phyloP scores from a whole-genome alignment of 2,888 invertebrate species.

The Lagria hirta region DNA sequence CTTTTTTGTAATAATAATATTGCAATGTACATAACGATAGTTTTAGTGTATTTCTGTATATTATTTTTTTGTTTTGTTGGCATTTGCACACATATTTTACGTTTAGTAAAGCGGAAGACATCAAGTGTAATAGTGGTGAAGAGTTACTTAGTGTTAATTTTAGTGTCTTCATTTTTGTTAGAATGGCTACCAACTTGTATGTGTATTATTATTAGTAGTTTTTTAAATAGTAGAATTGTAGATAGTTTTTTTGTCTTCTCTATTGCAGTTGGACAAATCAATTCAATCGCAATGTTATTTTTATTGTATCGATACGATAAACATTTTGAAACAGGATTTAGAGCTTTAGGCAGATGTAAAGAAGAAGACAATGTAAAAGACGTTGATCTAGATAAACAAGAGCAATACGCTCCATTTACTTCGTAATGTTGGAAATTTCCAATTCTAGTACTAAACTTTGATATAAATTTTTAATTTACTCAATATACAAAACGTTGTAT shows the following conservation, averaged over 20 bases:
- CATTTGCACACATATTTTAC: slow-evolving; percentile 9
- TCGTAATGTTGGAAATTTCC: too few relatives aligned
- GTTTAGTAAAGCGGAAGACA: slow-evolving; percentile 7
- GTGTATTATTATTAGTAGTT: slow-evolving; percentile 8
- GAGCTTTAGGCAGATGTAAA: slow-evolving; percentile 4
- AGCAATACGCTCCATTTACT: too few relatives aligned
- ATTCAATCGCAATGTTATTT: slow-evolving; percentile 7
- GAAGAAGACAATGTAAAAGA: too few relatives aligned
- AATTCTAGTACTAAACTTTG: too few relatives aligned
- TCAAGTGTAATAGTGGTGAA: not conserved
- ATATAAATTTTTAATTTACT: too few relatives aligned
- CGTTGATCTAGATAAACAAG: not conserved
- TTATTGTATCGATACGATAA: slow-evolving; percentile 8
- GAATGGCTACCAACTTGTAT: slow-evolving; percentile 7
- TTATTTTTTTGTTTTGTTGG: slow-evolving; percentile 8
- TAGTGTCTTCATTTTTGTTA: too few relatives aligned
- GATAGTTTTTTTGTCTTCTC: slow-evolving; percentile 1
- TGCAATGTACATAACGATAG: too few relatives aligned
- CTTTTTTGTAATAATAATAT: too few relatives aligned
- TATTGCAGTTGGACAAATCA: slow-evolving; percentile 8
- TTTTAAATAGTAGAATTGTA: not conserved
- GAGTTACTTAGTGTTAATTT: slow-evolving; percentile 5
- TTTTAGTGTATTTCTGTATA: too few relatives aligned
- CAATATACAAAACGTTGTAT: too few relatives aligned
- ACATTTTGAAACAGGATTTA: slow-evolving; percentile 8